Base-by-base conservation (phyloP, 1,140 invertebrate genomes). In the Diachasma alloeum region DNA sequence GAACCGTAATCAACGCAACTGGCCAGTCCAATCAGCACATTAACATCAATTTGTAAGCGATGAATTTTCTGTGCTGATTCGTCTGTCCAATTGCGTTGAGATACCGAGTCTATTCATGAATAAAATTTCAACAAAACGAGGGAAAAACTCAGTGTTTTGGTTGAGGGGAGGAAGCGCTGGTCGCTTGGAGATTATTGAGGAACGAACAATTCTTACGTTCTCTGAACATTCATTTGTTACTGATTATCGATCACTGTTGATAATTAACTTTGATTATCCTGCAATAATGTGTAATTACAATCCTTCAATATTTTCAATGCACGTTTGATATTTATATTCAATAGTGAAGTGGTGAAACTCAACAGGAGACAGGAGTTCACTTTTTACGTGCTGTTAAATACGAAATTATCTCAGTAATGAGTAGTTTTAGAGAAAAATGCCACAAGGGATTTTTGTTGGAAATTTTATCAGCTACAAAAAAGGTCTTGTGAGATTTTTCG, bases 1-100 rank as follows among this genome's bases (percentile, higher is more conserved):
- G 88, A 90, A 89, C 86, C 83, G 86, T 89, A 81, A 84, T 89
- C 86, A 88, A 87, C 85, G 87, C 86, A 85, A 85, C 85, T 87
- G 87, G 87, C 67, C 86, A 87, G 85, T 88, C 86, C 76, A 89
- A 87, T 83, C 86, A 89, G 84, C 86, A 88, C 77, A 87, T 88
- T 81, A 86, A 87, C 76, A 81, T 84, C 59, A 84, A 87, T 76
- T 84, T 86, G 78, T 86, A 86, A 79, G 37, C 46, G 22, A 63
- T 73, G 26, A 72, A 56, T 74, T 46, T 63, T 74, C 48, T 87
- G 79, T 81, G 76, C 83, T 87, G 86, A 85, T 82, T 83, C 78
- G 82, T 75, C 84, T 89, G 86, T 74, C 82, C 85, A 83, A 72
- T 84, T 87, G 87, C 87, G 87, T 89, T 89, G 86, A 81, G 66